Conservation (phyloP, 2,113 vertebrate species). For the Lophius piscatorius region DNA sequence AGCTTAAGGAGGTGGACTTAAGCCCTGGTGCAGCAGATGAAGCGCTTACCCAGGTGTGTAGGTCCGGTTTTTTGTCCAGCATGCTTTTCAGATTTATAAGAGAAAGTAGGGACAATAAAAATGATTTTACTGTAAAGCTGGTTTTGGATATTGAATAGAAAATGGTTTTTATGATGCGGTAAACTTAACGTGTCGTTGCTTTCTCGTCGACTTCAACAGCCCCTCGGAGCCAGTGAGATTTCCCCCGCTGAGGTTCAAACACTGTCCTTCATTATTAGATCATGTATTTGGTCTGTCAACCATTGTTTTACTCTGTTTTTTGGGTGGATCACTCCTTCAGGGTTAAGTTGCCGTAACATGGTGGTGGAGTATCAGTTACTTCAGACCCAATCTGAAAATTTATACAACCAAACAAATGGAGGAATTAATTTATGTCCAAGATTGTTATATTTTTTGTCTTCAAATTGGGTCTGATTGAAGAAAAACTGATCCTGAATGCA, state of each 20-base stretch:
- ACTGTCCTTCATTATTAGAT: conserved; percentile 37
- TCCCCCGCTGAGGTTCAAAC: conserved; percentile 61
- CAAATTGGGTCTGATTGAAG: conserved; percentile 26
- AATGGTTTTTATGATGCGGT: conserved; percentile 1
- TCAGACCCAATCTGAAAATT: conserved; percentile 30
- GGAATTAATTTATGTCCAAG: no score
- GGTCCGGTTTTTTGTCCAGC: conserved; percentile 64
- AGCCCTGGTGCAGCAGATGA: conserved; percentile 68
- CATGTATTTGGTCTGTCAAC: conserved; percentile 48
- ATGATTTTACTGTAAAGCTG: neutral
- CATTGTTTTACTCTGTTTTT: conserved; percentile 24
- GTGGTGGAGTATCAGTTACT: conserved; percentile 14
- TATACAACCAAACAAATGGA: no score
- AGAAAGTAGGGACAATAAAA: neutral
- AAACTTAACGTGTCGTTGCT: conserved; percentile 52
- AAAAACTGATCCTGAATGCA: conserved; percentile 41
- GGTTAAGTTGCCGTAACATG: conserved; percentile 34
- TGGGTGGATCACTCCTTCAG: conserved; percentile 20
- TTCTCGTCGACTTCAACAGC: conserved; percentile 50
- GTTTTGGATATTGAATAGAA: neutral
- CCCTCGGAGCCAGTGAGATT: conserved; percentile 52
- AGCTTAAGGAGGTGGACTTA: conserved; percentile 82
- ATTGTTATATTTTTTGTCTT: no score
- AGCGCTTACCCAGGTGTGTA: conserved; percentile 84
- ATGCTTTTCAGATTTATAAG: conserved; percentile 42